Evolutionary conservation across 2,797 vertebrate genomes (phyloP).

Genomic region (Forpus xanthops): DNA sequence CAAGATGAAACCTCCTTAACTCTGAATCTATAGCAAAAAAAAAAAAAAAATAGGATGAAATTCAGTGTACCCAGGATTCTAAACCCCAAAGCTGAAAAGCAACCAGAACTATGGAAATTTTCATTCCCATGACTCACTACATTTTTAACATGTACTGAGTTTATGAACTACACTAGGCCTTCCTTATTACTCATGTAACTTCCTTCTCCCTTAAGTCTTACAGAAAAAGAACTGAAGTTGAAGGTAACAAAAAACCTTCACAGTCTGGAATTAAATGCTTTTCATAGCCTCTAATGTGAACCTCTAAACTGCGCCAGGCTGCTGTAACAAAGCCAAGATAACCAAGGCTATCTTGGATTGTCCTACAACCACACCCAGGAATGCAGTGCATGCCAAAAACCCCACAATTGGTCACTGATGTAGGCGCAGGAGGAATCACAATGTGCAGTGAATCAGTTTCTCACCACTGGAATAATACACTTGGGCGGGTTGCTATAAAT

Average conservation of each 20-base stretch:
- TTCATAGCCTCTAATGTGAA: background rate
- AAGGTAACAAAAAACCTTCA: background rate
- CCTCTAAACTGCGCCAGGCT: background rate
- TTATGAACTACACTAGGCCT: background rate
- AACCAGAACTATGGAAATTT: background rate
- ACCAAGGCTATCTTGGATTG: constrained; percentile 6
- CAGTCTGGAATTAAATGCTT: background rate
- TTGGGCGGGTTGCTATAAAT: background rate
- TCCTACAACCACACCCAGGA: constrained; percentile 50
- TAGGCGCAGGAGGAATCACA: background rate
- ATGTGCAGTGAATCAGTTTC: background rate
- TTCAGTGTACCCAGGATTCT: background rate
- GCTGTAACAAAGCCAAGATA: constrained; percentile 33
- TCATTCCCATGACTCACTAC: background rate
- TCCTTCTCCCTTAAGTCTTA: background rate
- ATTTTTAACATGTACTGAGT: background rate
- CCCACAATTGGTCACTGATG: background rate
- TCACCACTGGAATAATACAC: background rate
- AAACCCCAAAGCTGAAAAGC: background rate
- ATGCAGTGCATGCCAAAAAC: background rate
- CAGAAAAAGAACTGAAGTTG: background rate
- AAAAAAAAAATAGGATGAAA: background rate
- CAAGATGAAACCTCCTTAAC: background rate
- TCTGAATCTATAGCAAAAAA: background rate
- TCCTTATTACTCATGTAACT: background rate